phyloP scores from a whole-genome alignment of 2,797 vertebrate genomes.

The Sebastes goodei region DNA sequence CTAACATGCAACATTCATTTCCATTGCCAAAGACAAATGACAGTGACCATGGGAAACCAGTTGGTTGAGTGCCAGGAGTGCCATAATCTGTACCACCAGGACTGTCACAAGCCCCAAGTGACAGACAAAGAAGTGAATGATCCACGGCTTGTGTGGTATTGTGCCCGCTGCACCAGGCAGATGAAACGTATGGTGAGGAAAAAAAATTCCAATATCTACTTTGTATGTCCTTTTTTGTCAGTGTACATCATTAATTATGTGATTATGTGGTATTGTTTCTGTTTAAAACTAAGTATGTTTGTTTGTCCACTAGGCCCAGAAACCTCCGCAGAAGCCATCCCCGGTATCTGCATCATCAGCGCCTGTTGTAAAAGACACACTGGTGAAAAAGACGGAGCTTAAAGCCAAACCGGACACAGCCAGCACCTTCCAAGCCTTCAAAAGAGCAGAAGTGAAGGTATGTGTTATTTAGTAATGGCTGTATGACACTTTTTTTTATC shows the following conservation, averaged over 20 bases:
- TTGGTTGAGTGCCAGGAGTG: slow-evolving; percentile 99
- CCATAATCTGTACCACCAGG: slow-evolving; percentile 99
- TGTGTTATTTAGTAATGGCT: not conserved
- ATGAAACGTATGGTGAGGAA: slow-evolving; percentile 97
- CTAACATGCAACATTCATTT: not conserved
- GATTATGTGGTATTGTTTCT: not conserved
- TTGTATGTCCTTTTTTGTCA: no score
- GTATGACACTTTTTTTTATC: not conserved
- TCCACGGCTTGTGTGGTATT: slow-evolving; percentile 97
- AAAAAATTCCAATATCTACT: not conserved
- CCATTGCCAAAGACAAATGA: slow-evolving; percentile 91
- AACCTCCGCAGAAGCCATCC: slow-evolving; percentile 92
- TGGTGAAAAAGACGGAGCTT: slow-evolving; percentile 94
- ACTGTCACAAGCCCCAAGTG: slow-evolving; percentile 98
- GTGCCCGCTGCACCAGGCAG: slow-evolving; percentile 95
- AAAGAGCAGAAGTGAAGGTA: slow-evolving; percentile 98
- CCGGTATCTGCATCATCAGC: slow-evolving; percentile 87
- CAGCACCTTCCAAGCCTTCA: slow-evolving; percentile 95
- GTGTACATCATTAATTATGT: no score
- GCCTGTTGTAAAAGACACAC: slow-evolving; percentile 92
- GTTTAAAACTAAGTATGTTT: not conserved
- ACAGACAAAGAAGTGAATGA: slow-evolving; percentile 99
- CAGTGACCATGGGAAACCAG: slow-evolving; percentile 95
- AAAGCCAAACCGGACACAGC: slow-evolving; percentile 91
- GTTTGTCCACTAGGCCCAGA: slow-evolving; percentile 88